Conservation (phyloP, 2,113 vertebrate genomes). For the Lagopus muta region DNA sequence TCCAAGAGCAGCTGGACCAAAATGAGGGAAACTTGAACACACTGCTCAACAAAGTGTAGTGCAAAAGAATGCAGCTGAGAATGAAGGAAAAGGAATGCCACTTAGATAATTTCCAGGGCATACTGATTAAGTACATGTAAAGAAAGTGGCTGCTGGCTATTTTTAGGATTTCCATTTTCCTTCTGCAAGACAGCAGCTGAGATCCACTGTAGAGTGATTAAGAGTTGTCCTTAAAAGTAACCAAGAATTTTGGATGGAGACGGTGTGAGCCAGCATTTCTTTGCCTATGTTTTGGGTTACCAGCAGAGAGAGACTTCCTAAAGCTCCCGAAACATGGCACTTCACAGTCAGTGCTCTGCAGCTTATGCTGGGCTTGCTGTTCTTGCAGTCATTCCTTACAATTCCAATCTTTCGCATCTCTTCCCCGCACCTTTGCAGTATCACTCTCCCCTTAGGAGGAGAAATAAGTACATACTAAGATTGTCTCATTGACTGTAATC, state of each 20-base stretch:
- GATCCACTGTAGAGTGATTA: not conserved
- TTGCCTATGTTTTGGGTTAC: not conserved
- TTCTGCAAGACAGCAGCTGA: not conserved
- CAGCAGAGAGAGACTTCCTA: not conserved
- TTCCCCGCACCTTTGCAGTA: not conserved
- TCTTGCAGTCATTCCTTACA: not conserved
- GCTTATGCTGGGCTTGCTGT: not conserved
- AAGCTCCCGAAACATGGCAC: not conserved
- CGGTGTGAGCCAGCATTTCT: not conserved
- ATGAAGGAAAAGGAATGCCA: not conserved
- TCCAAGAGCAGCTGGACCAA: not conserved
- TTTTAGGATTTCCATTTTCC: not conserved
- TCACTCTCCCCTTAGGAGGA: not conserved
- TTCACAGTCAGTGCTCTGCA: not conserved
- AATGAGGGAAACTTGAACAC: not conserved
- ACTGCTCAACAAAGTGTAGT: not conserved
- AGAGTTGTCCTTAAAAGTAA: not conserved
- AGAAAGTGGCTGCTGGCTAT: not conserved
- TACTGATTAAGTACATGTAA: not conserved
- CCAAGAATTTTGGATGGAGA: not conserved
- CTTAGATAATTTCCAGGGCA: not conserved
- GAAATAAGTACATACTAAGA: not conserved
- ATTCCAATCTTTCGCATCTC: not conserved
- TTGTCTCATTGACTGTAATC: not conserved
- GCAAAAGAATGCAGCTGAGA: not conserved